Evolutionary conservation across 2,113 vertebrate species (phyloP), one percentile per base, ranked within the genome.

Genomic region (Elanoides forficatus): DNA sequence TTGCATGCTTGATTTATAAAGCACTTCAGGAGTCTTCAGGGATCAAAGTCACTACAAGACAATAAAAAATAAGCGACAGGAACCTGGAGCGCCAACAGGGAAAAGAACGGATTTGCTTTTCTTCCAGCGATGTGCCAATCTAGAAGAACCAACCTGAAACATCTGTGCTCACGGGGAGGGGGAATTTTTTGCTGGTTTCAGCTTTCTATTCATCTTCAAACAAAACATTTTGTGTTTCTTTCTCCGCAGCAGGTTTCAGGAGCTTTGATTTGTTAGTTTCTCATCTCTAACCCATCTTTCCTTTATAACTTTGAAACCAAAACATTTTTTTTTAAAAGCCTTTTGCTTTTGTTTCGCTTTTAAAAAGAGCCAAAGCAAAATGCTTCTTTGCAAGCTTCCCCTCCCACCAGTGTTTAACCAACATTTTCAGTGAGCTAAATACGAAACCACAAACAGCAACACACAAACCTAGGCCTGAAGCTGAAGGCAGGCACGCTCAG

Each of bases 151-250:
- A 91, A 68, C 81, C 78, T 48, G 78, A 72, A 94, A 90, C 81
- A 75, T 79, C 91, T 95, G 81, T 65, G 70, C 58, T 94, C 1
- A 1, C 25, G 5, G 60, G 78, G 63, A 87, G 53, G 68, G 74
- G 27, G 43, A 5, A 48, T 30, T 34, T 90, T 87, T 70, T 86
- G 78, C 90, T 89, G 58, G 80, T 86, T 86, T 62, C 95, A 92
- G 82, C 67, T 94, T 93, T 90, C 79, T 81, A 32, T 88, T 94
- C 78, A 73, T 93, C 93, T 94, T 93, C 90, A 96, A 86, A 96
- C 62, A 80, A 93, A 91, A 62, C 71, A 66, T 86, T 73, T 73
- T 72, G 38, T 30, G 62, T 58, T 90, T 59, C 73, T 79, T 79
- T 72, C 48, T 93, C 74, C 11, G 5, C 78, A 94, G 89, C 40